Evolutionary conservation across 2,888 invertebrate species (phyloP).

Genomic region (Cremastobaeus sp.): DNA sequence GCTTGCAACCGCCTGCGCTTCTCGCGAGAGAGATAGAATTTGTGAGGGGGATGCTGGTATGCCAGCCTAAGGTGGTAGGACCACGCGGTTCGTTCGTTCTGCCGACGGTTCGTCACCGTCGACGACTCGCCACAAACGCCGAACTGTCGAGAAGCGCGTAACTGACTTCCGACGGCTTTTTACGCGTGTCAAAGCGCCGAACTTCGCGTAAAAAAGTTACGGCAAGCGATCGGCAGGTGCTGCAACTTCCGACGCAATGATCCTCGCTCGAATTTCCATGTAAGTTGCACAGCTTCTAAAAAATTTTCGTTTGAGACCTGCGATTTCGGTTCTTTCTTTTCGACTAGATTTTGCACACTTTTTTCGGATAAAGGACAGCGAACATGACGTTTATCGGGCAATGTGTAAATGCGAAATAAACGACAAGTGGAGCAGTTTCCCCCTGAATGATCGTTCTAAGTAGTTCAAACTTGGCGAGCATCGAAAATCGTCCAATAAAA

Average conservation of each 20-base stretch:
- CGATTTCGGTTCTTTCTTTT: slow-evolving; percentile 5
- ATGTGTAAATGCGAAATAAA: slow-evolving; percentile 8
- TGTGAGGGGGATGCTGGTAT: slow-evolving; percentile 54
- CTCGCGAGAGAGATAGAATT: slow-evolving; percentile 56
- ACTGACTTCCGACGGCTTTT: slow-evolving; percentile 47
- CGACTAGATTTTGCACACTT: not conserved
- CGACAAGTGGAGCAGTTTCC: slow-evolving; percentile 5
- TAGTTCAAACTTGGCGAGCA: slow-evolving; percentile 37
- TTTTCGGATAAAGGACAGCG: not conserved
- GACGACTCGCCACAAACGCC: slow-evolving; percentile 65
- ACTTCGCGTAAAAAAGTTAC: too few species aligned
- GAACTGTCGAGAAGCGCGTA: slow-evolving; percentile 61
- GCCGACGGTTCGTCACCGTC: slow-evolving; percentile 65
- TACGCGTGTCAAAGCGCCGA: slow-evolving; percentile 12
- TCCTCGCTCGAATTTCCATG: slow-evolving; percentile 40
- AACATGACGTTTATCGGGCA: not conserved
- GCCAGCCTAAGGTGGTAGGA: slow-evolving; percentile 59
- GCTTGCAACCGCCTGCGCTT: slow-evolving; percentile 52
- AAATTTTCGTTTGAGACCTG: too few species aligned
- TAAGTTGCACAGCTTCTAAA: too few species aligned
- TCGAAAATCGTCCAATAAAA: slow-evolving; percentile 43
- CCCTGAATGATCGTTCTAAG: slow-evolving; percentile 18
- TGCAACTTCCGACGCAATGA: slow-evolving; percentile 36
- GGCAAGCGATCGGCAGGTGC: too few species aligned
- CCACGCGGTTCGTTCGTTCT: slow-evolving; percentile 64